Evolutionary conservation across 2,797 vertebrate genomes (phyloP), one percentile per base, ranked within the genome.

Genomic region (Galago senegalensis): DNA sequence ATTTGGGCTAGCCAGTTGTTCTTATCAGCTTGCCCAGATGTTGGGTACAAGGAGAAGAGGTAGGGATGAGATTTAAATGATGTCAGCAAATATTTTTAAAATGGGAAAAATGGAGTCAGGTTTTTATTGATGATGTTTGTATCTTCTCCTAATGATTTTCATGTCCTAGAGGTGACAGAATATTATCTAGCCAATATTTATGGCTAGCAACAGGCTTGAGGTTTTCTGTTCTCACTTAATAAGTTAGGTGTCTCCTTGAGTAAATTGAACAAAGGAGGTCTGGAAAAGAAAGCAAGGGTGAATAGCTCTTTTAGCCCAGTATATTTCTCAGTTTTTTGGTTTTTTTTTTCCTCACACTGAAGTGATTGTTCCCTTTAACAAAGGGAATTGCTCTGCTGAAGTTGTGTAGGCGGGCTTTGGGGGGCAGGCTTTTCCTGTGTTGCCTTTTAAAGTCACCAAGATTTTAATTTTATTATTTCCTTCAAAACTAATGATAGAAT

Each of bases 31-130:
- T 69, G 16, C n/a, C 6, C 4, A 21, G 58, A 79, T 34, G 10
- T 79, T 0, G 1, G 53, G 3, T 1, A 34, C 34, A 72, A 56
- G 5, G 11, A 1, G 5, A n/a, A 34, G 2, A 70, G 46, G 40
- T 60, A 77, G 10, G 3, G 1, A 20, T 46, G 13, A 46, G 9
- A 7, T 7, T 92, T 37, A 67, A 76, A 67, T 89, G 20, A 76
- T 34, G 11, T 12, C 11, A 53, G 10, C 17, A 46, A 65, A 53
- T 14, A 18, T 18, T 0, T 49, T 49, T 13, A 49, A 49, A 49
- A 49, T 49, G 12, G 46, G 37, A 37, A 80, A 85, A 43, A 37
- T 2, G 2, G 10, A 63, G 0, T 34, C n/a, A 86, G 37, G 11
- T 23, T 58, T 77, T 49, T 46, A 81, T 31, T 58, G 77, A 10